Evolutionary conservation across 2,113 vertebrate species (phyloP), one percentile per base, ranked within the genome.

Genomic region (Megatriorchis doriae): DNA sequence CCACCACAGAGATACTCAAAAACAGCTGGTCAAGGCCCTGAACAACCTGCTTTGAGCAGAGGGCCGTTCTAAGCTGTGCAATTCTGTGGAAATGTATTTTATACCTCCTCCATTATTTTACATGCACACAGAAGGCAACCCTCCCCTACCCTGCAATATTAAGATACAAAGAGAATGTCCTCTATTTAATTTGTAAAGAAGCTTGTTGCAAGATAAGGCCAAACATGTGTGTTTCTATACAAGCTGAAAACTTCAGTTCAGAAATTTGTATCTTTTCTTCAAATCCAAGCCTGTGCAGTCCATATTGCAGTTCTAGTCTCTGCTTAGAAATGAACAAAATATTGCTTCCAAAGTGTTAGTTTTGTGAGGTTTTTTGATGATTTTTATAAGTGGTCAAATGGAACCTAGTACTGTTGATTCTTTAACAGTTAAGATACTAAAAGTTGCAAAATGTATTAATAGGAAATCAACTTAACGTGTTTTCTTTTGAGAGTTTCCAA

Each of bases 341-440:
- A 17, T 2, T 72, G 14, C 58, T 93, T 81, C 32, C 13, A 36
- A 34, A 56, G 36, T 27, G 66, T 38, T 71, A 31, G 15, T 58
- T 65, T 42, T 59, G 6, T 15, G 43, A 6, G 6, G 0, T 2
- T 17, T 27, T 62, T 48, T 66, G 1, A 20, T 73, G 2, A 11
- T 19, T 77, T 81, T 72, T 48, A 0, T 32, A 45, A 62, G 20
- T 68, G 7, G 17, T 56, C 29, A 68, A 8, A 56, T 68, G 32
- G n/a, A 63, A 73, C 9, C 42, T 88, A 19, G 10, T 82, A 32
- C 9, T 68, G 6, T 38, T 59, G 43, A 62, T 78, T 61, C 31
- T 29, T 62, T 26, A 81, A 52, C 26, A 71, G 45, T 45, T 48
- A 86, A 78, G 52, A 40, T 75, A n/a, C 19, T 58, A 26, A 20